phyloP scores from a whole-genome alignment of 1,140 invertebrate genomes.

The Drosophila serrata region DNA sequence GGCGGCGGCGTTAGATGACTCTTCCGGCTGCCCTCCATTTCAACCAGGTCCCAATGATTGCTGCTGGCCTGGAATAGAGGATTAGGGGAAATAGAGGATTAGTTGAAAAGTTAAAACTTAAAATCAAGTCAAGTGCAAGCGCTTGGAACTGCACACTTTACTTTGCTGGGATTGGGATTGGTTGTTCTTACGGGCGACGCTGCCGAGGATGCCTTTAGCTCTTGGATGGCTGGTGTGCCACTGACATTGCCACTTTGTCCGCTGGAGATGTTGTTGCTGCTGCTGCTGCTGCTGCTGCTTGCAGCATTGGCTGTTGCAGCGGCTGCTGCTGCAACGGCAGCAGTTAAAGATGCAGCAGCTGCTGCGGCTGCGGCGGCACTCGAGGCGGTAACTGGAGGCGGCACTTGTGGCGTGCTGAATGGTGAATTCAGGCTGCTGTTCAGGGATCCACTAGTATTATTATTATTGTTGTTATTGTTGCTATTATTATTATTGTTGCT shows the following conservation, averaged over 20 bases:
- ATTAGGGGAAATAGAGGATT: not conserved
- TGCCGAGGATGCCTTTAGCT: slow-evolving; percentile 81
- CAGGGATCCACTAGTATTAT: slow-evolving; percentile 36
- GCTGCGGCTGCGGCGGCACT: slow-evolving; percentile 68
- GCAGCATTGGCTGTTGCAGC: slow-evolving; percentile 50
- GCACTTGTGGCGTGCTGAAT: slow-evolving; percentile 65
- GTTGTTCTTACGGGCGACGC: slow-evolving; percentile 84
- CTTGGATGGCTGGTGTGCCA: slow-evolving; percentile 77
- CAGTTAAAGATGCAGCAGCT: slow-evolving; percentile 62
- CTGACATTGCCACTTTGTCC: slow-evolving; percentile 15
- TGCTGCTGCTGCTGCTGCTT: slow-evolving; percentile 21
- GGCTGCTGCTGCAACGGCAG: slow-evolving; percentile 70
- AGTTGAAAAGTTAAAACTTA: not conserved
- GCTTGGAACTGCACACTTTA: slow-evolving; percentile 75
- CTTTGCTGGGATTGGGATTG: slow-evolving; percentile 77
- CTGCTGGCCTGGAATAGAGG: slow-evolving; percentile 47
- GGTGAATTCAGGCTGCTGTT: slow-evolving; percentile 63
- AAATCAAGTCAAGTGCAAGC: slow-evolving; percentile 35
- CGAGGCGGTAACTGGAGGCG: slow-evolving; percentile 48
- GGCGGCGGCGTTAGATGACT: slow-evolving; percentile 86
- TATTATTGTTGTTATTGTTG: slow-evolving; percentile 18
- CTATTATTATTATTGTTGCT: slow-evolving; percentile 27
- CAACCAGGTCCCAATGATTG: slow-evolving; percentile 75
- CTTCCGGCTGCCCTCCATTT: slow-evolving; percentile 71
- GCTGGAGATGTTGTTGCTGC: slow-evolving; percentile 3